Evolutionary conservation across 2,888 invertebrate genomes (phyloP).

Genomic region (Gnatocerus cornutus): DNA sequence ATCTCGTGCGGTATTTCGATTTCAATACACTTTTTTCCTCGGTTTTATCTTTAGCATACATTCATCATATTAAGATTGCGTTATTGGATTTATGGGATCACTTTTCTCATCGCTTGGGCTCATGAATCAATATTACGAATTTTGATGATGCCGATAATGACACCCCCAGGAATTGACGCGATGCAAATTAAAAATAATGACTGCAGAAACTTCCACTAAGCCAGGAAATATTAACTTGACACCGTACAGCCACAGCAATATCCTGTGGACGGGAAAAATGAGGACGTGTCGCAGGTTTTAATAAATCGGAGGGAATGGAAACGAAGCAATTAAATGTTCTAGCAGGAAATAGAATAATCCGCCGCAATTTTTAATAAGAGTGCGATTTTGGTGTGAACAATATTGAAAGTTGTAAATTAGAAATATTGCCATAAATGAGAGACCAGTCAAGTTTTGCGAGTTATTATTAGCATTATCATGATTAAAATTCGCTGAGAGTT

Average conservation of each 20-base stretch:
- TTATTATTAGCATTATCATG: too few species aligned
- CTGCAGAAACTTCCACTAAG: constrained; percentile 22
- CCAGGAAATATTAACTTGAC: constrained; percentile 10
- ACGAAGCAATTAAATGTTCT: background rate
- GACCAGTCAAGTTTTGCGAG: too few species aligned
- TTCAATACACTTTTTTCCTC: constrained; percentile 54
- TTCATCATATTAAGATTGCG: constrained; percentile 59
- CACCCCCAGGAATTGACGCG: constrained; percentile 44
- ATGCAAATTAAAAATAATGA: constrained; percentile 47
- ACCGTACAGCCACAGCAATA: constrained; percentile 5
- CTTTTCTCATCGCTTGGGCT: constrained; percentile 51
- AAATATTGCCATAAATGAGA: too few species aligned
- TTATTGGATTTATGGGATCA: constrained; percentile 57
- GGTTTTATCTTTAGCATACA: constrained; percentile 53
- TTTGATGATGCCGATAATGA: constrained; percentile 46
- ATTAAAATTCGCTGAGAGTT: too few species aligned
- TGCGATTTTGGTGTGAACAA: too few species aligned
- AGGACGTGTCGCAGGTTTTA: background rate
- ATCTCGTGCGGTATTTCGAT: constrained; percentile 53
- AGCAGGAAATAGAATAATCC: background rate
- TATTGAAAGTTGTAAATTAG: too few species aligned
- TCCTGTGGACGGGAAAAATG: background rate
- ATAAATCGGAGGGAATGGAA: constrained; percentile 8
- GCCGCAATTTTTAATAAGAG: too few species aligned
- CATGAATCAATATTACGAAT: constrained; percentile 51